Evolutionary conservation across 2,797 vertebrate genomes (phyloP).

Genomic region (Ciconia nigra): DNA sequence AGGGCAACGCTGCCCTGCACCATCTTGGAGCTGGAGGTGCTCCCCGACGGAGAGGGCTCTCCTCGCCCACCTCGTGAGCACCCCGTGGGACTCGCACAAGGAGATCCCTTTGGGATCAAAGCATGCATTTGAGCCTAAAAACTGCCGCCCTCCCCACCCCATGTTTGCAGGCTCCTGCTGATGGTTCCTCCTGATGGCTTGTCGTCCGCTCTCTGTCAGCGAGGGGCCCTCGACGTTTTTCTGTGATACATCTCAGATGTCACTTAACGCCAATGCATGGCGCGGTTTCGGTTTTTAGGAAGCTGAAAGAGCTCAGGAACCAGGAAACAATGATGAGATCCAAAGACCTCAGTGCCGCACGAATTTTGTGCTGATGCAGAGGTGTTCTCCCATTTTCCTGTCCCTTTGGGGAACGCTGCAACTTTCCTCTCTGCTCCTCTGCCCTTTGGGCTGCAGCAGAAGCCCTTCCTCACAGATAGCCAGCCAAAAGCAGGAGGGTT

Average conservation of each 20-base stretch:
- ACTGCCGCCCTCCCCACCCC: background rate
- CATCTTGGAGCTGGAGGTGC: background rate
- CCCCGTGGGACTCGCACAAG: background rate
- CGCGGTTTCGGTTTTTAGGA: background rate
- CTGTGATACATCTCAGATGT: background rate
- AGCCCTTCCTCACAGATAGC: background rate
- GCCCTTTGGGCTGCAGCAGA: background rate
- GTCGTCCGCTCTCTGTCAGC: rapidly evolving
- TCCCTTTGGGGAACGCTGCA: background rate
- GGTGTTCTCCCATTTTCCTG: background rate
- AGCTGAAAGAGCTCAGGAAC: background rate
- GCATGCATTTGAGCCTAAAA: background rate
- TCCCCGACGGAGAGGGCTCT: background rate
- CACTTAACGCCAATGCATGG: background rate
- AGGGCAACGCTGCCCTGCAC: background rate
- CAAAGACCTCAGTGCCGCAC: background rate
- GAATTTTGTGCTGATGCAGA: background rate
- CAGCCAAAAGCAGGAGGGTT: background rate
- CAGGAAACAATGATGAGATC: background rate
- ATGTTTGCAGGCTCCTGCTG: background rate
- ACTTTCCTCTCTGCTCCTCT: background rate
- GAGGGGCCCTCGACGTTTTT: rapidly evolving
- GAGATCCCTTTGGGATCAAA: background rate
- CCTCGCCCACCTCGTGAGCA: background rate
- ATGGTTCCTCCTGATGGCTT: background rate